These are phyloP conservation scores for Eristalinus sepulchralis DNA, from an alignment of 2,888 invertebrate genomes.

Conservation along the genomic window DNA sequence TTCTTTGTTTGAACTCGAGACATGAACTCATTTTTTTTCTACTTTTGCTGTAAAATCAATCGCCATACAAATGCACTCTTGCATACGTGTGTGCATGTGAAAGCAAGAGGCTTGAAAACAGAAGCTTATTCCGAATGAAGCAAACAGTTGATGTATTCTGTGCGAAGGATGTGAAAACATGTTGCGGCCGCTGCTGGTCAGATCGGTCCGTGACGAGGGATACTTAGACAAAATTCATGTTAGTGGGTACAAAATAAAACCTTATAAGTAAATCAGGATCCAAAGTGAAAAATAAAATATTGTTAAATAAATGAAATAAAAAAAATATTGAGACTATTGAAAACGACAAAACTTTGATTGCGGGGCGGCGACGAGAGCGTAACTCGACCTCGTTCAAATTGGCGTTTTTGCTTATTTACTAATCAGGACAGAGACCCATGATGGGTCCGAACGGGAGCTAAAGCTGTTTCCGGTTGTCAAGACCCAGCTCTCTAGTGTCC, in stretches of 20 bases:
- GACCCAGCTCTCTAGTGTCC: too few species aligned
- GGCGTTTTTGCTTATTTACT: too few species aligned
- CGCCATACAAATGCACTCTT: neutral
- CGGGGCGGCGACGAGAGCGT: too few species aligned
- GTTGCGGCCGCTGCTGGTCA: slow-evolving; percentile 65
- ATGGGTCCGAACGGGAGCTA: too few species aligned
- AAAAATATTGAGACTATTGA: slow-evolving; percentile 22
- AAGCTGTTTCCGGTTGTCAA: too few species aligned
- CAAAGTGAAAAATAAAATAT: slow-evolving; percentile 53
- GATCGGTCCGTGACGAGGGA: slow-evolving; percentile 47
- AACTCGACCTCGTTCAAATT: too few species aligned
- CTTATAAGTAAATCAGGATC: slow-evolving; percentile 35
- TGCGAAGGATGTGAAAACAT: slow-evolving; percentile 28
- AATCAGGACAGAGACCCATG: too few species aligned
- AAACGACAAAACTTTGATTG: neutral
- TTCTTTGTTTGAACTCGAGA: slow-evolving; percentile 14
- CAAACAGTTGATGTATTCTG: slow-evolving; percentile 34
- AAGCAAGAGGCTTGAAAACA: slow-evolving; percentile 5
- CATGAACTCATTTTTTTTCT: slow-evolving; percentile 57
- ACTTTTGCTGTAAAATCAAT: slow-evolving; percentile 56
- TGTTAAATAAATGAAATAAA: slow-evolving; percentile 51
- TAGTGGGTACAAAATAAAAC: slow-evolving; percentile 42
- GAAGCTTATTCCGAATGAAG: slow-evolving; percentile 18
- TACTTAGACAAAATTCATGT: slow-evolving; percentile 43
- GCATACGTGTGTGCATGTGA: neutral